A percentile compares a stretch with the other conserved stretches of the same genome.
Evolutionary conservation across 2,797 vertebrate genomes (phyloP).

Genomic region (Ptychobarbus kaznakovi): DNA sequence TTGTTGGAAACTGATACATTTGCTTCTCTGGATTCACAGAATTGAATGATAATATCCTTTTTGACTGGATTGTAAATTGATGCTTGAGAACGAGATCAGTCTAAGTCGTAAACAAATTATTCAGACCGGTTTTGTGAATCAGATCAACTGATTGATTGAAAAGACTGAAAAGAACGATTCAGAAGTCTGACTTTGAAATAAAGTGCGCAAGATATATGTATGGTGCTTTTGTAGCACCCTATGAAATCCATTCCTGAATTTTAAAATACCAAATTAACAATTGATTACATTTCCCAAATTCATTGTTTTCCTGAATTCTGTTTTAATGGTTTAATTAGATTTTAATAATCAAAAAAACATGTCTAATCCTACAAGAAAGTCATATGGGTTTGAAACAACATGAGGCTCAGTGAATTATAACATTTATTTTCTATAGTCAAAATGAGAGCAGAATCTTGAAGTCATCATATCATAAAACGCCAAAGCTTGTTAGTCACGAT

Average conservation of each 20-base stretch:
- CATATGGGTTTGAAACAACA: background rate
- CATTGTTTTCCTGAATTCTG: background rate
- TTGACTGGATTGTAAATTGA: background rate
- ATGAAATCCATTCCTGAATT: background rate
- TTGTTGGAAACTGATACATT: background rate
- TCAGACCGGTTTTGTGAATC: background rate
- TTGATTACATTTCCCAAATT: background rate
- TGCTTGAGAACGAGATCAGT: background rate
- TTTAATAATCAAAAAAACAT: background rate
- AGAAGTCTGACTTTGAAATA: background rate
- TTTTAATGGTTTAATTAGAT: background rate
- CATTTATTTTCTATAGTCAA: background rate
- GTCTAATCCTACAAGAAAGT: background rate
- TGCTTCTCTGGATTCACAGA: background rate
- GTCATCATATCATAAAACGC: background rate
- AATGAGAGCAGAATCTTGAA: background rate
- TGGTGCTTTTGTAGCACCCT: background rate
- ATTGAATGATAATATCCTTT: background rate
- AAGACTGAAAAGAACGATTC: background rate
- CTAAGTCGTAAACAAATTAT: background rate
- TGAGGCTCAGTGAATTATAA: background rate
- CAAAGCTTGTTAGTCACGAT: slow-evolving; percentile 11
- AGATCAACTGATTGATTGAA: background rate
- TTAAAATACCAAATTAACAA: background rate
- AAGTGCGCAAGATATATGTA: background rate